A percentile compares a stretch with the other conserved stretches of the same genome.
Evolutionary conservation across 2,888 invertebrate species (phyloP).

Genomic region (Baccha elongata): DNA sequence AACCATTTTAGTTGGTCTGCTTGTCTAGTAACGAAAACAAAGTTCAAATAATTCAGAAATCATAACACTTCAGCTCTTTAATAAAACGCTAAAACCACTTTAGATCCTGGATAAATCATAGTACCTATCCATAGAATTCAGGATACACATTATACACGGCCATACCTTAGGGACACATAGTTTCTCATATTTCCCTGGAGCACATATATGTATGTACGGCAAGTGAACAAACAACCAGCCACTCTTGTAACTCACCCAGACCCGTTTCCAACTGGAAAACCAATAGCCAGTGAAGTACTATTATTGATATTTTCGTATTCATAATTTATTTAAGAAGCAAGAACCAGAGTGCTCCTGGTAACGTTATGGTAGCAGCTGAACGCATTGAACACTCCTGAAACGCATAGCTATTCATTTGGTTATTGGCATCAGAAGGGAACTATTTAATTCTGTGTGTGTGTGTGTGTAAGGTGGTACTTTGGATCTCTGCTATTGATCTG

Average conservation of each 20-base stretch:
- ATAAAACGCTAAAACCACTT: constrained; percentile 72
- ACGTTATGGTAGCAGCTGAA: constrained; percentile 56
- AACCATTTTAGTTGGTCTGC: not conserved
- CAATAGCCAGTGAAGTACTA: constrained; percentile 69
- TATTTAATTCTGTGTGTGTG: constrained; percentile 18
- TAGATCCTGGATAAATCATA: constrained; percentile 62
- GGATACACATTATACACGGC: constrained; percentile 12
- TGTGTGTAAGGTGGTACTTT: constrained; percentile 33
- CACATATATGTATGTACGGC: constrained; percentile 4
- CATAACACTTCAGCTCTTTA: constrained; percentile 71
- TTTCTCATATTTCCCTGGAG: constrained; percentile 53
- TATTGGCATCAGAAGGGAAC: constrained; percentile 27
- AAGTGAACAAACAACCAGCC: constrained; percentile 20
- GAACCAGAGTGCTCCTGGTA: constrained; percentile 39
- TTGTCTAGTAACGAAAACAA: constrained; percentile 9
- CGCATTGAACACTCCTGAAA: constrained; percentile 44
- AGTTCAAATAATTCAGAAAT: constrained; percentile 55
- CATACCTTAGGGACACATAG: constrained; percentile 27
- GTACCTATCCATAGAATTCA: constrained; percentile 35
- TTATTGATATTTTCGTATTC: constrained; percentile 73
- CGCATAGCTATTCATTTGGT: constrained; percentile 63
- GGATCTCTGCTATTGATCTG: constrained; percentile 59
- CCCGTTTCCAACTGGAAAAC: constrained; percentile 27
- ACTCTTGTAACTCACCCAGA: constrained; percentile 4
- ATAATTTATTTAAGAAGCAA: constrained; percentile 73